Conservation (phyloP, 1,140 invertebrate genomes). For the Andricus grossulariae region DNA sequence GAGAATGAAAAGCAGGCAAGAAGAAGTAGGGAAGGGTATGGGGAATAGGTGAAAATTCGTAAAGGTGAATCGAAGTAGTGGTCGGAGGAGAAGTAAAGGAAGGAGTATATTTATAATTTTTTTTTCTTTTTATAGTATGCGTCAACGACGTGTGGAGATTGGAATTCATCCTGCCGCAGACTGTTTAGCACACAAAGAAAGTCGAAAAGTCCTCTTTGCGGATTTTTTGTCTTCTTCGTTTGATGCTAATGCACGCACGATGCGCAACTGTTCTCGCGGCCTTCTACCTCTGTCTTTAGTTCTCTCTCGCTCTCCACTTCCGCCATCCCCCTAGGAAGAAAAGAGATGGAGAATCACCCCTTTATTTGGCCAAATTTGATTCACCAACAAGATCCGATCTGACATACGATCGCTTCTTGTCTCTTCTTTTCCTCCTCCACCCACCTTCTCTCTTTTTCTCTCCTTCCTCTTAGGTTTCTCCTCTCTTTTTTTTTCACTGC, state of each 20-base stretch:
- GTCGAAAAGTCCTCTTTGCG: conserved; percentile 60
- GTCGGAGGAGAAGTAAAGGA: no score
- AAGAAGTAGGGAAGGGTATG: no score
- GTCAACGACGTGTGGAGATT: conserved; percentile 13
- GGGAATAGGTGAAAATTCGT: no score
- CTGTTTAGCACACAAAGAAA: conserved; percentile 72
- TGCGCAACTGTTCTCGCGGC: conserved; percentile 69
- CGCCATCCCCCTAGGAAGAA: conserved; percentile 1
- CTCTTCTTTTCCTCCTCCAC: conserved; percentile 28
- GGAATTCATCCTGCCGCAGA: conserved; percentile 16
- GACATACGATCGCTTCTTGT: conserved; percentile 69
- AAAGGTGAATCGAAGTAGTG: no score
- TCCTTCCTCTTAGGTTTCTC: not conserved
- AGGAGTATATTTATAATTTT: not conserved
- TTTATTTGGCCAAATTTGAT: conserved; percentile 71
- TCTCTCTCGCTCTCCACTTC: conserved; percentile 19
- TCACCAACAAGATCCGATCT: conserved; percentile 69
- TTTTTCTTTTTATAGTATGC: not conserved
- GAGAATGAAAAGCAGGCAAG: no score
- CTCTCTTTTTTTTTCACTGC: not conserved
- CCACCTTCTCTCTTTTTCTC: conserved; percentile 32
- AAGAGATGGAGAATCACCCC: conserved; percentile 41
- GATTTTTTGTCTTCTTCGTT: conserved; percentile 55
- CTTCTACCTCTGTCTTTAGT: conserved; percentile 41
- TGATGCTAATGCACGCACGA: conserved; percentile 70